Base-by-base conservation (phyloP, 2,797 vertebrate species). In the Danio albolineatus region DNA sequence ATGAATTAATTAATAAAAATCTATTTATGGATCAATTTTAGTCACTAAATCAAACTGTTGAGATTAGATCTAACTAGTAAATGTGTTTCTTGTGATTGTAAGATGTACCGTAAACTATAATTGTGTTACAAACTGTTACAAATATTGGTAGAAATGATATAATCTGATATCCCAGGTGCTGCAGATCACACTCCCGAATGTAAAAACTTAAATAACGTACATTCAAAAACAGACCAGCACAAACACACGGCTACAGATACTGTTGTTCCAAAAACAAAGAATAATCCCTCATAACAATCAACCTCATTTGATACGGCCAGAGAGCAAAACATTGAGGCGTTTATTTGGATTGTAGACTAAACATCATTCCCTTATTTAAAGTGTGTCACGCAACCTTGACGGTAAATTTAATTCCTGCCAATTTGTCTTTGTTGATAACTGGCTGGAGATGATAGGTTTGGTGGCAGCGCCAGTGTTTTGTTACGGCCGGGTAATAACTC, bases 401-500 rank as follows among this genome's bases (percentile, higher is more conserved):
- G 12, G 6, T 76, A 56, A 76, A 76, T 67, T 67, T 10, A 16
- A 69, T 49, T 69, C 53, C 41, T 49, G 65, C 65, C 64, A 69
- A 67, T 78, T 60, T 69, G 74, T 46, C 39, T 56, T 65, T 76
- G 74, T 66, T 66, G 21, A 57, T 69, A 69, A 78, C 57, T 78
- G 64, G 17, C 64, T 59, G 28, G 46, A 41, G 65, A 53, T 78
- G 66, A 59, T 59, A 39, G 76, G 76, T 79, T 71, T 72, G 17
- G 77, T 48, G 44, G 39, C 75, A 78, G 69, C 10, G 48, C 56
- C 54, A 60, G 36, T 62, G 72, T 79, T 81, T 78, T 85, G 80
- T 85, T 82, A 72, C 73, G 60, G 73, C 76, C 67, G 66, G 60
- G 72, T 79, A 85, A 86, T 84, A 76, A 82, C 80, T 73, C 73